A percentile compares a stretch with the other conserved stretches of the same genome.
These are phyloP conservation scores for Cheilosia grossa DNA, from an alignment of 2,888 invertebrate species.

Conservation along the genomic window DNA sequence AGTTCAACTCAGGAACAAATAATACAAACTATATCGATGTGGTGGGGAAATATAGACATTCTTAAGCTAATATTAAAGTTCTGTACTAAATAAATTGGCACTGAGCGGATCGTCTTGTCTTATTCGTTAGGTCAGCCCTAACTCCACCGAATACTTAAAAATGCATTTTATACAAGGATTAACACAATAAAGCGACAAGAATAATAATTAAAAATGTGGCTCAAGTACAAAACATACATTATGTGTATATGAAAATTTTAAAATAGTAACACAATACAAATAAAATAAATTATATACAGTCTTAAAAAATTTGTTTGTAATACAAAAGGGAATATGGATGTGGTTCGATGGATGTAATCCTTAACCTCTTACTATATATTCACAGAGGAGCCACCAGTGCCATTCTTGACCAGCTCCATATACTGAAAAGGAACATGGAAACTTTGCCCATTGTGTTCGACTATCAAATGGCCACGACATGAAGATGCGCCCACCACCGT, in stretches of 20 bases:
- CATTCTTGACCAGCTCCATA: conserved; percentile 86
- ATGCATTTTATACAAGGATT: conserved; percentile 53
- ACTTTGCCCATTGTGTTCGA: conserved; percentile 90
- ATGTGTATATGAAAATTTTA: not conserved
- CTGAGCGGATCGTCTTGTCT: conserved; percentile 42
- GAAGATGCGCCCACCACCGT: conserved; percentile 94
- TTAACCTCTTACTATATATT: conserved; percentile 75
- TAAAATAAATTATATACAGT: conserved; percentile 79
- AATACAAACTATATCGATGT: conserved; percentile 33
- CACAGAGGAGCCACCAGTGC: conserved; percentile 76
- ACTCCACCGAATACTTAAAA: conserved; percentile 41
- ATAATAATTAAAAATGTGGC: conserved; percentile 5
- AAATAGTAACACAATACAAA: conserved; percentile 26
- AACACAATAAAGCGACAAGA: conserved; percentile 14
- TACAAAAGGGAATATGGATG: conserved; percentile 51
- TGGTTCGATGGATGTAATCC: conserved; percentile 50
- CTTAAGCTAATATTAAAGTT: conserved; percentile 49
- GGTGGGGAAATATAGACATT: conserved; percentile 53
- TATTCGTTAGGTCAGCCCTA: conserved; percentile 28
- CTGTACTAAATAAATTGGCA: conserved; percentile 67
- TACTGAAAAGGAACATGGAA: conserved; percentile 93
- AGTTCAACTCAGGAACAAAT: conserved; percentile 49
- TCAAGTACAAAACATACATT: too few relatives aligned
- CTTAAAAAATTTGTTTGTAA: conserved; percentile 73
- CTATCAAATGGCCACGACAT: conserved; percentile 93